Evolutionary conservation across 2,113 vertebrate genomes (phyloP), one percentile per base, ranked within the genome.

Genomic region (Oceanodroma tethys): DNA sequence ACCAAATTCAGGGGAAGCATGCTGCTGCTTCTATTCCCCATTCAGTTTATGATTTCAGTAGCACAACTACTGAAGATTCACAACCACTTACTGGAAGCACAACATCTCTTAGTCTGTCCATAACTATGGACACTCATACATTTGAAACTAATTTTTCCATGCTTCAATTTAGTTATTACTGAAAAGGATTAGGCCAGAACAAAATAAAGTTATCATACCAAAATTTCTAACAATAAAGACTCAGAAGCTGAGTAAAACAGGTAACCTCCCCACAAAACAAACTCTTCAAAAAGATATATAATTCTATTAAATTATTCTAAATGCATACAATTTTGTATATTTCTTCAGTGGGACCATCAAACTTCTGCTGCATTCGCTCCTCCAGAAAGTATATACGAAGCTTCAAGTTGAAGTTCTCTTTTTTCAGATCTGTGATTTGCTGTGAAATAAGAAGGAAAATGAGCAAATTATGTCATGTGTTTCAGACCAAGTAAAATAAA

Each of bases 331-430:
- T 99, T 98, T 98, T 99, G 90, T 98, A 99, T 92, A 99, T 97
- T 88, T 99, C 99, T 89, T 99, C 99, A 3, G 98, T 99, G 84
- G 99, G 98, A 96, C 98, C 99, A 26, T 99, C 99, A 80, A 99
- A 99, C 91, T 99, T 99, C 97, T 99, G 99, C 81, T 99, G 99
- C 97, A 99, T 99, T 56, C 98, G 98, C 93, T 99, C 99, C 94
- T 99, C 99, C 95, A 99, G 98, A 96, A 99, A 99, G 97, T 99
- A 99, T 84, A 99, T 99, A 47, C 99, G 99, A 75, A 99, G 98
- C 95, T 99, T 99, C 88, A 99, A 96, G 97, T 99, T 99, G 95
- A 99, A 99, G 96, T 99, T 99, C 88, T 99, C 99, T 95, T 99
- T 99, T 97, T 99, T 99, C 96, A 99, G 94, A 70, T 99, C 99